A percentile compares a stretch with the other conserved stretches of the same genome.
Evolutionary conservation across 2,888 invertebrate genomes (phyloP).

Genomic region (Macrosoma leucophasiata): DNA sequence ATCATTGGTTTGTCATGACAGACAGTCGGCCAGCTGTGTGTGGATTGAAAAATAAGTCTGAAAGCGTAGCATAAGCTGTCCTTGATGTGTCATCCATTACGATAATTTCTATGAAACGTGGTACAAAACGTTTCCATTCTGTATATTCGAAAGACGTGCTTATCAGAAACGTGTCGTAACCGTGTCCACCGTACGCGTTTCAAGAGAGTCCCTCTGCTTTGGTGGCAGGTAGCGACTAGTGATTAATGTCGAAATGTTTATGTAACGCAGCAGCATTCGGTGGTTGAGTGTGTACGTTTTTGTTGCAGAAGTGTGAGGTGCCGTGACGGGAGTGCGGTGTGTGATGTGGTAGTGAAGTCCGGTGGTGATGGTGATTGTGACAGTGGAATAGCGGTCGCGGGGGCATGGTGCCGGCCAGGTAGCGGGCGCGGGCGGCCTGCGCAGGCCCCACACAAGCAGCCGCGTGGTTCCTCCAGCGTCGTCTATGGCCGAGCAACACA

Average conservation of each 20-base stretch:
- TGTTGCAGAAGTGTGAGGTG: conserved; percentile 62
- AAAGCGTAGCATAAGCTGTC: conserved; percentile 55
- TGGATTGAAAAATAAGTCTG: conserved; percentile 64
- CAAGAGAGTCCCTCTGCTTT: conserved; percentile 34
- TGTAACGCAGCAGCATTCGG: conserved; percentile 67
- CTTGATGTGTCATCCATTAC: conserved; percentile 72
- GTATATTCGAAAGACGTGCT: too few relatives aligned
- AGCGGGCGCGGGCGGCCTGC: conserved; percentile 75
- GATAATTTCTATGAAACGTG: conserved; percentile 55
- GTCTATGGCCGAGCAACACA: conserved; percentile 95
- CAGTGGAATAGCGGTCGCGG: conserved; percentile 60
- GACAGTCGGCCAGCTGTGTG: conserved; percentile 70
- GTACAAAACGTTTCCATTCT: conserved; percentile 29
- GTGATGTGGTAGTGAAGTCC: conserved; percentile 35
- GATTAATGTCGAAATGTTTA: conserved; percentile 63
- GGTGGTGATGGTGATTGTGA: conserved; percentile 51
- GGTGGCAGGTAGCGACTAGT: conserved; percentile 48
- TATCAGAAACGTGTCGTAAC: too few relatives aligned
- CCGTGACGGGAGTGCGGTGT: conserved; percentile 30
- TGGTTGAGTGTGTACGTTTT: conserved; percentile 57
- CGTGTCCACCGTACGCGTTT: too few relatives aligned
- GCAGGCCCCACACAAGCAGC: conserved; percentile 73
- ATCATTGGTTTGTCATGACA: conserved; percentile 45
- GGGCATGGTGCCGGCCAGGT: conserved; percentile 75
- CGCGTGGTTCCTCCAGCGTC: conserved; percentile 83